phyloP scores from a whole-genome alignment of 2,797 vertebrate genomes.

The Avahi laniger region DNA sequence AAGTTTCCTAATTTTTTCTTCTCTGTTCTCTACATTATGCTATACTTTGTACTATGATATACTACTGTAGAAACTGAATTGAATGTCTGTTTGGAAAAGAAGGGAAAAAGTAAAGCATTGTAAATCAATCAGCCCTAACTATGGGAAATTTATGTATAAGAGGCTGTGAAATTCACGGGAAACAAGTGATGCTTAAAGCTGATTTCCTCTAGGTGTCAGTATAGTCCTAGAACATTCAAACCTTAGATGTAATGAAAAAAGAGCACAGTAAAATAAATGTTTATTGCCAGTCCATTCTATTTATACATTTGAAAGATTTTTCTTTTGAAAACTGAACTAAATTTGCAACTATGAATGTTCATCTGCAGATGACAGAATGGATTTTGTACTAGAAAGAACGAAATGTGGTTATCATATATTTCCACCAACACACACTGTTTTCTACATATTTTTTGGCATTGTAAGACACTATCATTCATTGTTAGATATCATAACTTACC shows the following conservation, averaged over 20 bases:
- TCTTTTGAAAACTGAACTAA: conserved; percentile 59
- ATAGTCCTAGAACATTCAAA: conserved; percentile 49
- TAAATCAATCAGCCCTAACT: neutral
- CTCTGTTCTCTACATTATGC: neutral
- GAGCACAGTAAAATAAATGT: neutral
- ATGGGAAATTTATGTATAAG: neutral
- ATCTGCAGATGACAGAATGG: neutral
- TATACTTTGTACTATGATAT: neutral
- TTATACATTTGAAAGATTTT: conserved; percentile 31
- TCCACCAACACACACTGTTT: conserved; percentile 31
- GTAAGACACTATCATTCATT: neutral
- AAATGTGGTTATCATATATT: neutral
- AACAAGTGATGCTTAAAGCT: neutral
- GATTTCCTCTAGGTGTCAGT: conserved; percentile 65
- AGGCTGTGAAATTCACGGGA: neutral
- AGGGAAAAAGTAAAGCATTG: neutral
- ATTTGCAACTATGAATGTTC: conserved; percentile 50
- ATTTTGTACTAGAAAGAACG: conserved; percentile 45
- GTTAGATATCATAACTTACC: neutral
- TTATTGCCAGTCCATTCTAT: conserved; percentile 11
- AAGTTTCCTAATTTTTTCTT: neutral
- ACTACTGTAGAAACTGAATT: neutral
- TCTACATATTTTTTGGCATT: neutral
- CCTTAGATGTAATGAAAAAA: neutral
- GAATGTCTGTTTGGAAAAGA: neutral